Percentiles rank a stretch among this genome's conserved stretches.
phyloP scores from a whole-genome alignment of 1,140 invertebrate genomes.

The Drosophila melanogaster region Release_6_plus_ISO1_MT NC_004354.4:19387001-19387500 shows the following conservation, averaged over 20 bases:
- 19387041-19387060: too few relatives aligned
- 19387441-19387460: slow-evolving; percentile 24
- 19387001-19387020: slow-evolving; percentile 11
- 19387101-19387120: background rate
- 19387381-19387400: slow-evolving; percentile 12
- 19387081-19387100: too few relatives aligned
- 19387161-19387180: slow-evolving; percentile 7
- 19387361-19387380: background rate
- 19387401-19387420: slow-evolving; percentile 6
- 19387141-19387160: slow-evolving; percentile 10
- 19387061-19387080: too few relatives aligned
- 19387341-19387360: slow-evolving; percentile 1
- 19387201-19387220: slow-evolving; percentile 6
- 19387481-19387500: slow-evolving; percentile 74
- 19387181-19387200: background rate
- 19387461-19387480: slow-evolving; percentile 27
- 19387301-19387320: background rate
- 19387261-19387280: too few relatives aligned
- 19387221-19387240: slow-evolving; percentile 9
- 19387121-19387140: background rate
- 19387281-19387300: background rate
- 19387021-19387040: slow-evolving; percentile 5
- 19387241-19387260: background rate
- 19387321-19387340: slow-evolving; percentile 13
- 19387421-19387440: slow-evolving; percentile 57